A percentile compares a stretch with the other conserved stretches of the same genome.
Evolutionary conservation across 2,113 vertebrate genomes (phyloP).

Genomic region (Gulo gulo): DNA sequence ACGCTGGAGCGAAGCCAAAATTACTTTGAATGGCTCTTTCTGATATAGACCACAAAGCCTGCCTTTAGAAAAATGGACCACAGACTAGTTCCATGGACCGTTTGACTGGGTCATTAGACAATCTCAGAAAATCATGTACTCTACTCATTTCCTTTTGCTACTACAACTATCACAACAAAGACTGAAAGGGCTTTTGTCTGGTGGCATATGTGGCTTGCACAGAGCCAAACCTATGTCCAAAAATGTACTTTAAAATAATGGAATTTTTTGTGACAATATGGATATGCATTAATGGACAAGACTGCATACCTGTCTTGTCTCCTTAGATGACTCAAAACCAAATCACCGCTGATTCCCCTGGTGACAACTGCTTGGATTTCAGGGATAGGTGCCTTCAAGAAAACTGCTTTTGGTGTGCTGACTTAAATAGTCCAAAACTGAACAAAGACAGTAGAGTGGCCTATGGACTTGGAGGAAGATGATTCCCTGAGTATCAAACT

Average conservation of each 20-base stretch:
- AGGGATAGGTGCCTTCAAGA: background rate
- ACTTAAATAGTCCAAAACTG: background rate
- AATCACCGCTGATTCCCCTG: background rate
- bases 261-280: background rate
- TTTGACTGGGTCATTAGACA: background rate
- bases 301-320: background rate
- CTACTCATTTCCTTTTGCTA: background rate
- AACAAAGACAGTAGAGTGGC: background rate
- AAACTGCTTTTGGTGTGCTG: background rate
- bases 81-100: background rate
- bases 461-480: background rate
- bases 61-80: background rate
- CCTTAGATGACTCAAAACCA: background rate
- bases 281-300: background rate
- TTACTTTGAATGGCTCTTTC: background rate
- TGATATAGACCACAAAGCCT: background rate
- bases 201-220: background rate
- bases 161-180: background rate
- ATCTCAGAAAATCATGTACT: background rate
- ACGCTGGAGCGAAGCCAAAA: background rate
- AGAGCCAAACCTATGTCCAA: background rate
- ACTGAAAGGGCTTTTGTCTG: background rate
- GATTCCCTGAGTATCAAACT: background rate
- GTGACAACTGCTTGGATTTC: background rate
- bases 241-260: conserved; percentile 4